Conservation (phyloP, 1,140 invertebrate species). For the Stegodyphus dumicola region DNA sequence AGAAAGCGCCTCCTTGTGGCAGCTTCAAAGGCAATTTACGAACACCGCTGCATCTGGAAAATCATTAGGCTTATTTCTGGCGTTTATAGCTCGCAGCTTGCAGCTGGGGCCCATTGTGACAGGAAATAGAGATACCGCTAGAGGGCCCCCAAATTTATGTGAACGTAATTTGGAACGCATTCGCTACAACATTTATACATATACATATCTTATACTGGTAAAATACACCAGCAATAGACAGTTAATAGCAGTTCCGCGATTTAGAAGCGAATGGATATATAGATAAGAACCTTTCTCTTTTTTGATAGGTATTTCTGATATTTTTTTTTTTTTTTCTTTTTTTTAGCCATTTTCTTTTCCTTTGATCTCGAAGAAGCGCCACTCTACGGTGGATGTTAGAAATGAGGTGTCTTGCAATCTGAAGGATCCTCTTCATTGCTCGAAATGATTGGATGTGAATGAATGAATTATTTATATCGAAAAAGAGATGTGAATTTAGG, state of each 20-base stretch:
- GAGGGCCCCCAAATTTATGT: constrained; percentile 43
- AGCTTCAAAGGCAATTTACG: constrained; percentile 57
- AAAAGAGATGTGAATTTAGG: not conserved
- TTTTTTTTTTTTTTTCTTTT: constrained; percentile 7
- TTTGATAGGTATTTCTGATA: not conserved
- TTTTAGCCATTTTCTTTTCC: not conserved
- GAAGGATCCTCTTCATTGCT: constrained; percentile 16
- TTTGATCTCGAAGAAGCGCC: constrained; percentile 36
- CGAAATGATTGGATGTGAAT: constrained; percentile 50
- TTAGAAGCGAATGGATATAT: constrained; percentile 22
- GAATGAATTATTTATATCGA: constrained; percentile 31
- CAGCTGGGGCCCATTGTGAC: constrained; percentile 51
- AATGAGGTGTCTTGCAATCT: constrained; percentile 12
- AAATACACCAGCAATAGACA: not conserved
- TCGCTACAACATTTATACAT: constrained; percentile 7
- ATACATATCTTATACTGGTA: not conserved
- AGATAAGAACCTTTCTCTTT: not conserved
- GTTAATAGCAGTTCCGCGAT: constrained; percentile 36
- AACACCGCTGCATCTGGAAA: constrained; percentile 27
- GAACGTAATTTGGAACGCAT: constrained; percentile 50
- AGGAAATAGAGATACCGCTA: constrained; percentile 33
- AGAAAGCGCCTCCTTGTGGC: constrained; percentile 14
- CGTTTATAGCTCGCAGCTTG: constrained; percentile 36
- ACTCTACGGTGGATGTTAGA: constrained; percentile 15
- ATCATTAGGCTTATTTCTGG: constrained; percentile 60